Evolutionary conservation across 2,113 vertebrate species (phyloP).

Genomic region (Carollia perspicillata): DNA sequence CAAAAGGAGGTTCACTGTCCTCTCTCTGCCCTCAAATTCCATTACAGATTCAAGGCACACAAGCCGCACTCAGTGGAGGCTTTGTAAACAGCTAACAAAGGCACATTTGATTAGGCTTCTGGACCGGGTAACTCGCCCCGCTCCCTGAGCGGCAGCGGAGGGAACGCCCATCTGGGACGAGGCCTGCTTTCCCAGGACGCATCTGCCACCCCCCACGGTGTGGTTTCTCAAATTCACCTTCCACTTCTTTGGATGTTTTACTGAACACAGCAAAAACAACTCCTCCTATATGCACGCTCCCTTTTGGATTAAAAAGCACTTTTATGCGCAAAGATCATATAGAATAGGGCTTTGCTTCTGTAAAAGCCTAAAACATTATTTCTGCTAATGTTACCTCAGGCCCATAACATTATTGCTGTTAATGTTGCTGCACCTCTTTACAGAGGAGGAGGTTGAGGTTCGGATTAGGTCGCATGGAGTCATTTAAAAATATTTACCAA

Average conservation of each 20-base stretch:
- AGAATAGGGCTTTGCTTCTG: background rate
- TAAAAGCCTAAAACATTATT: background rate
- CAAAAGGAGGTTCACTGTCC: background rate
- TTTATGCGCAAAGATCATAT: background rate
- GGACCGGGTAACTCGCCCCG: background rate
- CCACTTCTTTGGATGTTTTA: conserved; percentile 4
- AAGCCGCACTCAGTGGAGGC: conserved; percentile 4
- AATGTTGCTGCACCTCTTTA: background rate
- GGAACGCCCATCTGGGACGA: background rate
- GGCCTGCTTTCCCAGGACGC: background rate
- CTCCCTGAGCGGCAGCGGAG: background rate
- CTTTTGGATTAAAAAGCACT: background rate
- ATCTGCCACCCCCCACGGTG: background rate
- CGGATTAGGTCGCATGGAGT: background rate
- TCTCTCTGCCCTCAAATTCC: conserved; percentile 17
- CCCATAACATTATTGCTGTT: background rate
- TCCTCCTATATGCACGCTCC: background rate
- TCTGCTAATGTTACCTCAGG: background rate
- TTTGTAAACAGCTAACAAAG: conserved; percentile 66
- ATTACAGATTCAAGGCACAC: conserved; percentile 54
- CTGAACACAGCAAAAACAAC: conserved; percentile 2
- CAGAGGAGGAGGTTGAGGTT: background rate
- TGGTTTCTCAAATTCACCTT: background rate
- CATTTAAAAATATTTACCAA: background rate
- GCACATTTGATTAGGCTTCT: conserved; percentile 51